Percentiles rank a stretch among this genome's conserved stretches.
phyloP scores from a whole-genome alignment of 2,113 vertebrate species.

The Oenanthe oenanthe region DNA sequence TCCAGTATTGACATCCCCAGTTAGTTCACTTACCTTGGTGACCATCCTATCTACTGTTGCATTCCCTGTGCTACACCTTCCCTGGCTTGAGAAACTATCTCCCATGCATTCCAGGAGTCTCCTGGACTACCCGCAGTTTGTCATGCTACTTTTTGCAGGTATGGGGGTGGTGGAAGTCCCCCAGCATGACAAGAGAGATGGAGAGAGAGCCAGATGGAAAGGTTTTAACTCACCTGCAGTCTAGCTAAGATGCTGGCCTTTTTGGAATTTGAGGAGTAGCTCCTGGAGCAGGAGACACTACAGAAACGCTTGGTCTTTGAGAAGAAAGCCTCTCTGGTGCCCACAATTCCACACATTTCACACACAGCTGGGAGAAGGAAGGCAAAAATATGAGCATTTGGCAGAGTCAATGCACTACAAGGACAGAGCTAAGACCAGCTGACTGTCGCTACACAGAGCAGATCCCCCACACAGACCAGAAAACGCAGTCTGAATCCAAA shows the following conservation, averaged over 20 bases:
- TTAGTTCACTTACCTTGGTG: neutral
- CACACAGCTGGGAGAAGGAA: slow-evolving; percentile 82
- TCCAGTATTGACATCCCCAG: neutral
- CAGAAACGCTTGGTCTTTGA: slow-evolving; percentile 97
- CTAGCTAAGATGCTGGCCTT: slow-evolving; percentile 90
- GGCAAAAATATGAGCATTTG: neutral
- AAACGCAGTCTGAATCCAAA: neutral
- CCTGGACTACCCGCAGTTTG: neutral
- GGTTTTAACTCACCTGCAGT: slow-evolving; percentile 81
- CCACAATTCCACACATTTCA: slow-evolving; percentile 91
- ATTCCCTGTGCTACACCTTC: neutral
- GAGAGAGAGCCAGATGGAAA: neutral
- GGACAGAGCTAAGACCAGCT: neutral
- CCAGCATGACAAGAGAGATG: neutral
- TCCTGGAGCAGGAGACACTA: slow-evolving; percentile 90
- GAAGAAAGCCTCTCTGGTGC: slow-evolving; percentile 85
- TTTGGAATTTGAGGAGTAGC: slow-evolving; percentile 95
- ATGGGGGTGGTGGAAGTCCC: neutral
- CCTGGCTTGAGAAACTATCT: neutral
- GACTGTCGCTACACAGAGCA: neutral
- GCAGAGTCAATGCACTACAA: neutral
- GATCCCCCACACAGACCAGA: neutral
- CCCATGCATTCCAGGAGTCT: neutral
- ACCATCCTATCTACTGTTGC: neutral
- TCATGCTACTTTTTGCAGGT: neutral